Conservation (phyloP, 2,888 invertebrate species). For the Caprella mutica region DNA sequence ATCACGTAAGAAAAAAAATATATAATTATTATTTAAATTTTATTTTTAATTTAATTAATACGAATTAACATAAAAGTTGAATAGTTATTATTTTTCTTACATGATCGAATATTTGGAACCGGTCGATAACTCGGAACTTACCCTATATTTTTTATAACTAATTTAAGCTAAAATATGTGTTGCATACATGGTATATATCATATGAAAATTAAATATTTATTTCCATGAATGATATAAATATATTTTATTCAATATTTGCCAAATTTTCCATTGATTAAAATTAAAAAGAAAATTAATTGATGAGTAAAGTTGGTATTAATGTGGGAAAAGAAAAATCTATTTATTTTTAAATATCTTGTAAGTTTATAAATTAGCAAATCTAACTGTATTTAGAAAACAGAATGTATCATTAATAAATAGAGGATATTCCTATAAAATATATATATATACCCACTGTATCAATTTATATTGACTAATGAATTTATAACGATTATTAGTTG, state of each 20-base stretch:
- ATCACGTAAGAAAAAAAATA: not conserved
- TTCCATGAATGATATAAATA: conserved; percentile 7
- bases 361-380: not conserved
- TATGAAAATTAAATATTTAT: conserved; percentile 1
- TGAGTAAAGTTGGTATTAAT: not conserved
- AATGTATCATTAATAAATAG: not conserved
- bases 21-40: not conserved
- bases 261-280: not conserved
- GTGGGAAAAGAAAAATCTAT: not conserved
- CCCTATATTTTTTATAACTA: no score
- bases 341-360: not conserved
- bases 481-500: conserved; percentile 13
- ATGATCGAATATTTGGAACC: no score
- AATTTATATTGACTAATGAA: not conserved
- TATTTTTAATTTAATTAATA: not conserved
- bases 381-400: not conserved
- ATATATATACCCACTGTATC: conserved; percentile 2
- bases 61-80: no score
- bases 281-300: not conserved
- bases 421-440: not conserved
- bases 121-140: no score
- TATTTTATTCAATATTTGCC: not conserved
- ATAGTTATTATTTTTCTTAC: no score
- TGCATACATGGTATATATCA: conserved; percentile 7
- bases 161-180: not conserved